These are phyloP conservation scores for Zeus faber DNA, from an alignment of 2,113 vertebrate species.

Conservation along the genomic window DNA sequence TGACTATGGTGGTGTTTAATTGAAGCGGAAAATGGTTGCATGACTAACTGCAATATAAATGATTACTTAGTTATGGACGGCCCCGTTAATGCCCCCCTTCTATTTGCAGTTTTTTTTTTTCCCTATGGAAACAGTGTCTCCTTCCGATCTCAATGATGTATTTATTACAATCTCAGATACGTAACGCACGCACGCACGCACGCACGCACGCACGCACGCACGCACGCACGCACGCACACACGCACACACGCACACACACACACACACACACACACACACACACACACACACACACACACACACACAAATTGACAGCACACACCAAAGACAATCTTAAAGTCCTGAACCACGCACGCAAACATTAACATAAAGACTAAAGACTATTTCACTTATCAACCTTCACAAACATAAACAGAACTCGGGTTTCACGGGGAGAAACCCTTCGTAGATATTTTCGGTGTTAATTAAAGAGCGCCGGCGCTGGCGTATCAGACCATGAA, in stretches of 20 bases:
- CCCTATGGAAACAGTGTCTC: no score
- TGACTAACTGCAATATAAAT: no score
- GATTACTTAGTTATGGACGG: no score
- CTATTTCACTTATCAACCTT: not conserved
- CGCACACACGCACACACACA: not conserved
- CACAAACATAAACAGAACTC: conserved; percentile 30
- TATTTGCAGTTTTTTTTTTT: no score
- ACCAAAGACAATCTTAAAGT: not conserved
- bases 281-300: not conserved
- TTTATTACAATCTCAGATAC: no score
- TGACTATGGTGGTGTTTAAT: no score
- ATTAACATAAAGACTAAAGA: conserved; percentile 15
- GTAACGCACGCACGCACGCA: no score
- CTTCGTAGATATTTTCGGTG: conserved; percentile 60
- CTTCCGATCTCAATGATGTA: no score
- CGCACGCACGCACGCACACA: conserved; percentile 20
- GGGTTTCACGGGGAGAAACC: conserved; percentile 42
- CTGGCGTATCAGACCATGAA: conserved; percentile 56
- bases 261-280: not conserved
- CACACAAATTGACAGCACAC: not conserved
- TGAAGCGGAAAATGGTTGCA: no score
- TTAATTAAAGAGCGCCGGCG: conserved; percentile 58
- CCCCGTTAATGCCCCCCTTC: no score
- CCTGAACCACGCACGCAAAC: conserved; percentile 8
- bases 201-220: conserved; percentile 1